A percentile compares a stretch with the other conserved stretches of the same genome.
These are phyloP conservation scores for Oriolus oriolus DNA, from an alignment of 2,113 vertebrate species.

Conservation along the genomic window DNA sequence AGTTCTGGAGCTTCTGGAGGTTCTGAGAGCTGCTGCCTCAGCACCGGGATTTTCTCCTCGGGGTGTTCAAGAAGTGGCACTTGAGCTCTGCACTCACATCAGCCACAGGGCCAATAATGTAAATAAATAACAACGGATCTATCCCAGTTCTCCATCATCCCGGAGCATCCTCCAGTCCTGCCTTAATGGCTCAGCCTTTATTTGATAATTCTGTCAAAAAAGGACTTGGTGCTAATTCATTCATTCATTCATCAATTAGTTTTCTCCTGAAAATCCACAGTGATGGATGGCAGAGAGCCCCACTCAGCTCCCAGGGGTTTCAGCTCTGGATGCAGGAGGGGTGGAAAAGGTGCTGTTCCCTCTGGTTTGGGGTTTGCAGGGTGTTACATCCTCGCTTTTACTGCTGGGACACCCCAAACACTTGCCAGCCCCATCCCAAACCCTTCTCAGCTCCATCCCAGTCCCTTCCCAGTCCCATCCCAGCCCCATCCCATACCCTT, in stretches of 20 bases:
- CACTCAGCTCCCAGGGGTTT: background rate
- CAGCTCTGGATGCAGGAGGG: background rate
- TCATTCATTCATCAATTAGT: background rate
- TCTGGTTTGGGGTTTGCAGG: background rate
- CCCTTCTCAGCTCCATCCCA: background rate
- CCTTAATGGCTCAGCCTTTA: background rate
- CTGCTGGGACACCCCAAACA: background rate
- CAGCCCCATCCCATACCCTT: accelerated
- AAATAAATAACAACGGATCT: background rate
- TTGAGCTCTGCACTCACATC: accelerated
- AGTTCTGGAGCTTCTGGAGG: background rate
- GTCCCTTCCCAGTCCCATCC: background rate
- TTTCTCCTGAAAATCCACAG: background rate
- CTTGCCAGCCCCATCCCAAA: background rate
- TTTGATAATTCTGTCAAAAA: background rate
- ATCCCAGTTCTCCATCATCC: background rate
- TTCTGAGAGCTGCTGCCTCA: background rate
- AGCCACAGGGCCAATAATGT: background rate
- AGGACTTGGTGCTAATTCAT: background rate
- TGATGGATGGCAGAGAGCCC: background rate
- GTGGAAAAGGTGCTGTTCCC: background rate
- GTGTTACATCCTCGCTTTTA: background rate
- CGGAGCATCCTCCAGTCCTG: background rate
- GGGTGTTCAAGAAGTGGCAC: background rate
- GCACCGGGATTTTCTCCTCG: background rate